Percentiles rank a stretch among this genome's conserved stretches.
These are phyloP conservation scores for Caenorhabditis tropicalis DNA, from an alignment of 1,140 invertebrate genomes.

Conservation along the genomic window DNA sequence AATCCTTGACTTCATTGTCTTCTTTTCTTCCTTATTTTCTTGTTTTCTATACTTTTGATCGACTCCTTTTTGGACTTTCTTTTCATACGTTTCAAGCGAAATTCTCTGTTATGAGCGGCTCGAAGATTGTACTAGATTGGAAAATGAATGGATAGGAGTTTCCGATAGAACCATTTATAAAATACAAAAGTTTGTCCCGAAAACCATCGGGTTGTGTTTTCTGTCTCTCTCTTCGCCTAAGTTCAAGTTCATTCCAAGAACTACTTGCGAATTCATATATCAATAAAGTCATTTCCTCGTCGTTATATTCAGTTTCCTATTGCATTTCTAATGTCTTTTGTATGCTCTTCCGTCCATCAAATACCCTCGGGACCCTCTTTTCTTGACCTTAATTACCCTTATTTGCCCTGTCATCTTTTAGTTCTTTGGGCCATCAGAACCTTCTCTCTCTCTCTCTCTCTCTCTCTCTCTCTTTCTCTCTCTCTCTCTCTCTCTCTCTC, in stretches of 20 bases:
- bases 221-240: not conserved
- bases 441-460: not conserved
- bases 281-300: not conserved
- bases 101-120: no score
- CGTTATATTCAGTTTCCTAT: not conserved
- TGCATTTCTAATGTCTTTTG: not conserved
- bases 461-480: not conserved
- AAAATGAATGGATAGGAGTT: no score
- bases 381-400: not conserved
- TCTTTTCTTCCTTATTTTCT: not conserved
- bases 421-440: slow-evolving; percentile 17
- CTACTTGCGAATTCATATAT: not conserved
- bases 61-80: not conserved
- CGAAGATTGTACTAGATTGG: no score
- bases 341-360: not conserved
- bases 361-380: not conserved
- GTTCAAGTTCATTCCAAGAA: not conserved
- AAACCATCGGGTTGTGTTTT: no score
- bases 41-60: not conserved
- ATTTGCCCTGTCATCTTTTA: not conserved
- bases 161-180: no score
- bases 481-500: not conserved
- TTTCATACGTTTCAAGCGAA: no score
- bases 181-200: no score
- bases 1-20: not conserved